These are phyloP conservation scores for Antitype chi DNA, from an alignment of 2,888 invertebrate species.

Conservation along the genomic window DNA sequence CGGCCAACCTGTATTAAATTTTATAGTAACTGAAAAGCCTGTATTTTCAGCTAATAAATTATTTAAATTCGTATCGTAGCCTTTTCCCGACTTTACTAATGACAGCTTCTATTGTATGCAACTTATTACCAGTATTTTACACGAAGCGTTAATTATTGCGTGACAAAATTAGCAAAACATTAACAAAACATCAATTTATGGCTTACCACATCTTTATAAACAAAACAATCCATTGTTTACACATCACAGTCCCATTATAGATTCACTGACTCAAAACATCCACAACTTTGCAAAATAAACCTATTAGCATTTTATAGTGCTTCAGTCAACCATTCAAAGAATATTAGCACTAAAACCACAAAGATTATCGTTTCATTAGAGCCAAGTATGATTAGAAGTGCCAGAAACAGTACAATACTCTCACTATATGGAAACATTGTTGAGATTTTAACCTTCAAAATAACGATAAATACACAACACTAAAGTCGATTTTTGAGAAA, in stretches of 20 bases:
- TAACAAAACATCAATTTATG: not conserved
- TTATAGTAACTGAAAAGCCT: too few relatives aligned
- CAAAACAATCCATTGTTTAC: not conserved
- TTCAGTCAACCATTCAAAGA: constrained; percentile 1
- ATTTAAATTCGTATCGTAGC: not conserved
- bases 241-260: not conserved
- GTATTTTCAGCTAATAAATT: not conserved
- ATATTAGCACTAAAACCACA: constrained; percentile 15
- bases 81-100: not conserved
- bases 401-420: not conserved
- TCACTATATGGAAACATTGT: constrained; percentile 14
- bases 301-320: constrained; percentile 7
- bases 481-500: not conserved
- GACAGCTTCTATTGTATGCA: not conserved
- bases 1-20: too few relatives aligned
- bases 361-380: not conserved
- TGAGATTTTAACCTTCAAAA: not conserved
- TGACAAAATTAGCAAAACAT: too few relatives aligned
- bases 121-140: not conserved
- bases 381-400: constrained; percentile 8
- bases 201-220: constrained; percentile 17
- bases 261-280: too few relatives aligned
- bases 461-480: too few relatives aligned
- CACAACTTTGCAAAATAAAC: too few relatives aligned
- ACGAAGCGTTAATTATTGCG: not conserved